Conservation (phyloP, 2,797 vertebrate genomes). For the Macroramphosus scolopax region DNA sequence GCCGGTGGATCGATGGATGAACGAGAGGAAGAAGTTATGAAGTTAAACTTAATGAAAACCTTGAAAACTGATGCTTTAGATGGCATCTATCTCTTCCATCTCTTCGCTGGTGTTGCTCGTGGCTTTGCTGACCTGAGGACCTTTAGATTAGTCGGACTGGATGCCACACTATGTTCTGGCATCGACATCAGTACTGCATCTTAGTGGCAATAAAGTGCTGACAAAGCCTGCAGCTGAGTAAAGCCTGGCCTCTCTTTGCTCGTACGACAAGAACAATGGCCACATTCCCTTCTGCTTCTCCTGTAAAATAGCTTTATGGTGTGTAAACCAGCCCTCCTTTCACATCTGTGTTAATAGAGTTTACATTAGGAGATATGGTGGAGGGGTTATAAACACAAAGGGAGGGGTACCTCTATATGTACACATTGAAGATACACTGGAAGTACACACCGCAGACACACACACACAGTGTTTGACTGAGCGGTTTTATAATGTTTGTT, state of each 20-base stretch:
- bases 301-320: conserved; percentile 50
- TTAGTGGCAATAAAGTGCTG: not conserved
- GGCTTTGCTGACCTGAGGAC: no score
- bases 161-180: no score
- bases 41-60: no score
- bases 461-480: conserved; percentile 44
- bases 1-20: no score
- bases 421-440: conserved; percentile 52
- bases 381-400: conserved; percentile 53
- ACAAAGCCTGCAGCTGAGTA: conserved; percentile 35
- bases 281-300: conserved; percentile 38
- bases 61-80: no score
- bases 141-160: no score
- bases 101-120: no score
- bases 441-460: conserved; percentile 22
- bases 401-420: conserved; percentile 42
- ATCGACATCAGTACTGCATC: not conserved
- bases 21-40: no score
- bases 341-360: conserved; percentile 63
- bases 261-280: conserved; percentile 45
- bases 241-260: conserved; percentile 22
- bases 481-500: conserved; percentile 71
- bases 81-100: no score
- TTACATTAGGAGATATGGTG: conserved; percentile 62
- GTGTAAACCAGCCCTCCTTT: conserved; percentile 58